Evolutionary conservation across 1,140 invertebrate species (phyloP).

Genomic region (Procambarus virginalis): DNA sequence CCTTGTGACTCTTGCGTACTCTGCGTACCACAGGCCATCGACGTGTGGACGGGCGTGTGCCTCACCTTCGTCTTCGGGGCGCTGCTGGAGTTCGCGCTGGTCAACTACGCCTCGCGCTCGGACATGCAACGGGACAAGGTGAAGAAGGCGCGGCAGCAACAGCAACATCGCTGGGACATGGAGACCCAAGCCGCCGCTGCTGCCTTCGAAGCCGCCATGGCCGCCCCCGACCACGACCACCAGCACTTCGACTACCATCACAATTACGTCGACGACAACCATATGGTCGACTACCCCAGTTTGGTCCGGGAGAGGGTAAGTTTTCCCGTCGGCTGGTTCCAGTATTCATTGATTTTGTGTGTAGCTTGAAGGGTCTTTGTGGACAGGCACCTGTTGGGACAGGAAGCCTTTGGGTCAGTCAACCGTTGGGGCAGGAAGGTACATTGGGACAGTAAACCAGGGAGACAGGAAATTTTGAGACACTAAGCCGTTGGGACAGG

Average conservation of each 20-base stretch:
- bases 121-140: constrained; percentile 48
- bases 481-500: too few species aligned
- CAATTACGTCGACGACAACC: constrained; percentile 25
- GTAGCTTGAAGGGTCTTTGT: too few species aligned
- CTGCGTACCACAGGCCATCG: constrained; percentile 50
- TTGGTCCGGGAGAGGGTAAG: constrained; percentile 54
- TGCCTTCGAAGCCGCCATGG: not conserved
- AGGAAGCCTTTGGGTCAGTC: too few species aligned
- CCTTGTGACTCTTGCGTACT: too few species aligned
- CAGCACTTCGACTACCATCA: constrained; percentile 13
- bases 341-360: too few species aligned
- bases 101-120: constrained; percentile 50
- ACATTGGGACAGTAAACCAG: too few species aligned
- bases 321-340: not conserved
- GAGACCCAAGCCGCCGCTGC: constrained; percentile 75
- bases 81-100: constrained; percentile 49
- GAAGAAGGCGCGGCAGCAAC: constrained; percentile 78
- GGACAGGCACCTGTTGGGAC: too few species aligned
- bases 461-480: too few species aligned
- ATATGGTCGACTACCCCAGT: constrained; percentile 23
- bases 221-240: not conserved
- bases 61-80: constrained; percentile 56
- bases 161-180: constrained; percentile 84
- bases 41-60: constrained; percentile 56
- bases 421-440: too few species aligned